Percentiles rank a stretch among this genome's conserved stretches.
Conservation (phyloP, 2,113 vertebrate species). For the Siphamia tubifer region DNA sequence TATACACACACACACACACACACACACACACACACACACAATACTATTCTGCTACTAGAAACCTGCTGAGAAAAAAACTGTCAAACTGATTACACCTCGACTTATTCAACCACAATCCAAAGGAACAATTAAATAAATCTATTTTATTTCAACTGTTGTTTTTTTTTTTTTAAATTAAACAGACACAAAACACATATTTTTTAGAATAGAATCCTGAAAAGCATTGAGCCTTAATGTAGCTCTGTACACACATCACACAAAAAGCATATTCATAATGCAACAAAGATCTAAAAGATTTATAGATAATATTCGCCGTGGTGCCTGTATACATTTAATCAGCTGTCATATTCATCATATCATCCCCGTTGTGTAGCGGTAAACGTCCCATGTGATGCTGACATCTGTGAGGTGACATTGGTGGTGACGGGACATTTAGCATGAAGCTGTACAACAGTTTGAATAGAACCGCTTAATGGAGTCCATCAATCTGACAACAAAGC, state of each 20-base stretch:
- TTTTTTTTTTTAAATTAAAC: background rate
- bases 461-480: conserved; percentile 4
- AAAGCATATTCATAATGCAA: background rate
- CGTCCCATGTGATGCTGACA: background rate
- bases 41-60: too few species aligned
- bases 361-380: background rate
- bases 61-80: too few species aligned
- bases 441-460: conserved; percentile 14
- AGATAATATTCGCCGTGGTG: background rate
- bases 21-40: too few species aligned
- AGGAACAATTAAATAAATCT: too few species aligned
- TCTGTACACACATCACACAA: background rate
- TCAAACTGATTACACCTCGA: too few species aligned
- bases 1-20: too few species aligned
- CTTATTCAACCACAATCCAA: too few species aligned
- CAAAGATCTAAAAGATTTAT: background rate
- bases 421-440: conserved; percentile 24
- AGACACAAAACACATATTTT: background rate
- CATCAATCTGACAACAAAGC: conserved; percentile 26
- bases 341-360: conserved; percentile 21
- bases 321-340: conserved; percentile 31
- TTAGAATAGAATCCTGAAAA: background rate
- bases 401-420: conserved; percentile 34
- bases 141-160: background rate
- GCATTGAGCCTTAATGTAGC: background rate